These are phyloP conservation scores for Aphidius colemani DNA, from an alignment of 2,888 invertebrate genomes.

Conservation along the genomic window DNA sequence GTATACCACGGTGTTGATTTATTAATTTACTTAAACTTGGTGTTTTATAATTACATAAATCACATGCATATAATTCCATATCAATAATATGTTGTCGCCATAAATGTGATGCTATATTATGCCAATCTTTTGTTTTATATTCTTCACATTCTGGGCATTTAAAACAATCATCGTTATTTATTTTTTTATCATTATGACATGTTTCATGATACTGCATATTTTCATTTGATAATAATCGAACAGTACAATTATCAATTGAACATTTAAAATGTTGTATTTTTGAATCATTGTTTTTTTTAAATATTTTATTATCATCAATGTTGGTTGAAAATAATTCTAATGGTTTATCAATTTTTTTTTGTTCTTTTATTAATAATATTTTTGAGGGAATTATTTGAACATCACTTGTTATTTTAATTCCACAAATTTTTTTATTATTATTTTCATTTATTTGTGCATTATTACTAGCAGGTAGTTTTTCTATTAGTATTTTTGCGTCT, in stretches of 20 bases:
- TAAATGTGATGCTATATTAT: constrained; percentile 75
- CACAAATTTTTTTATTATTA: constrained; percentile 7
- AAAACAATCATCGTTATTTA: constrained; percentile 51
- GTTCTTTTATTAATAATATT: neutral
- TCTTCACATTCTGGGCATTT: constrained; percentile 73
- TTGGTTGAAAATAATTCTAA: neutral
- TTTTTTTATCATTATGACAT: constrained; percentile 64
- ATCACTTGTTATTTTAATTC: constrained; percentile 18
- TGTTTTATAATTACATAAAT: constrained; percentile 75
- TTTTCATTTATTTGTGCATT: neutral
- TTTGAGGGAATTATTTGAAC: neutral
- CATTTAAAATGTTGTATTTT: constrained; percentile 56
- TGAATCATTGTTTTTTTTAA: constrained; percentile 35
- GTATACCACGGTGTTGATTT: constrained; percentile 77
- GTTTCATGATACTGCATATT: constrained; percentile 70
- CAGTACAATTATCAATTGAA: constrained; percentile 64
- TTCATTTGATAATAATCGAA: constrained; percentile 64
- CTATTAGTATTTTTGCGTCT: too few relatives aligned
- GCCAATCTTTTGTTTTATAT: constrained; percentile 64
- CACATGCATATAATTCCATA: constrained; percentile 79
- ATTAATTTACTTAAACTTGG: constrained; percentile 70
- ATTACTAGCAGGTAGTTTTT: too few relatives aligned
- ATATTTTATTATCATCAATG: neutral
- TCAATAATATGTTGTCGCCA: constrained; percentile 80
- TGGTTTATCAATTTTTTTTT: neutral